Conservation (phyloP, 2,888 invertebrate genomes). For the Digitonthophagus gazella region DNA sequence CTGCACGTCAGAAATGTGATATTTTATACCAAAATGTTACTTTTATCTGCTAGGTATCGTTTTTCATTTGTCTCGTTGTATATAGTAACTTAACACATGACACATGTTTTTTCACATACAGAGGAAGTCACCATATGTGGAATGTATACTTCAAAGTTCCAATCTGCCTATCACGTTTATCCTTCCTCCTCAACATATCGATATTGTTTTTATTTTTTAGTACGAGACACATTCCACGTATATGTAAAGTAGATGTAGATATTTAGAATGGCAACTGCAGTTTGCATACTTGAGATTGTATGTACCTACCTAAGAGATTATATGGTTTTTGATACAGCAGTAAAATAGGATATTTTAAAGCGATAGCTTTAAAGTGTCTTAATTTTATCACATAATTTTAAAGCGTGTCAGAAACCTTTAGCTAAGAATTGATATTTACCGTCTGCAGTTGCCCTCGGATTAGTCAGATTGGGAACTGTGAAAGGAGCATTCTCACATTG, state of each 20-base stretch:
- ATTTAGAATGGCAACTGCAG: constrained; percentile 32
- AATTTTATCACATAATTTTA: constrained; percentile 14
- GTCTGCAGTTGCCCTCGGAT: constrained; percentile 39
- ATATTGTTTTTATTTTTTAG: constrained; percentile 16
- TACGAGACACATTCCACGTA: constrained; percentile 44
- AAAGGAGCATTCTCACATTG: constrained; percentile 73
- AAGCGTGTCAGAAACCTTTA: too few species aligned
- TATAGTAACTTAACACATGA: constrained; percentile 26
- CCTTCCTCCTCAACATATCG: constrained; percentile 23
- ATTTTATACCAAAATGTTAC: constrained; percentile 25
- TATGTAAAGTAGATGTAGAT: constrained; percentile 29
- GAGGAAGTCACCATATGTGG: constrained; percentile 52
- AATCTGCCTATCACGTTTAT: constrained; percentile 55
- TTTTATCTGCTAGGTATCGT: constrained; percentile 28
- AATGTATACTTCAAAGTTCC: constrained; percentile 64
- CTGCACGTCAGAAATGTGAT: constrained; percentile 45
- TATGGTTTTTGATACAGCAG: too few species aligned
- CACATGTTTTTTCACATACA: constrained; percentile 27
- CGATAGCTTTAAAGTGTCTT: not conserved
- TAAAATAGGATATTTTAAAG: not conserved
- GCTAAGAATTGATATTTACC: constrained; percentile 3
- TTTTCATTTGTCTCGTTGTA: constrained; percentile 30
- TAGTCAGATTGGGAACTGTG: constrained; percentile 75
- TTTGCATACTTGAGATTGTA: constrained; percentile 24
- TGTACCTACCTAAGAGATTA: too few species aligned